A percentile compares a stretch with the other conserved stretches of the same genome.
Evolutionary conservation across 2,113 vertebrate species (phyloP).

Genomic region (Chrysemys picta): DNA sequence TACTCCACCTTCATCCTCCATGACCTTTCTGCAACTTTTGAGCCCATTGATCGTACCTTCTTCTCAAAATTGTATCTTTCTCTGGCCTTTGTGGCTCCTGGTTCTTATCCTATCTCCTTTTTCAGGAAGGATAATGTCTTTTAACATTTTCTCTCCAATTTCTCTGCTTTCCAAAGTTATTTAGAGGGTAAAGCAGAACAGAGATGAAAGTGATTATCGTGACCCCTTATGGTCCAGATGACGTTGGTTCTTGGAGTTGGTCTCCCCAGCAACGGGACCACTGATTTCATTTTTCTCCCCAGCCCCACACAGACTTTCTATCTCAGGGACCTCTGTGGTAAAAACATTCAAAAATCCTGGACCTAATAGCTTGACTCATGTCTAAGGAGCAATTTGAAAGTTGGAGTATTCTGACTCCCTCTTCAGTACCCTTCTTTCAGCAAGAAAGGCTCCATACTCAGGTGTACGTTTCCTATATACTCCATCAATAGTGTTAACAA

Average conservation of each 20-base stretch:
- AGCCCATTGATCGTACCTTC: rapidly evolving
- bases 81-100: not conserved
- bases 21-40: not conserved
- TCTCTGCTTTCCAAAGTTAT: not conserved
- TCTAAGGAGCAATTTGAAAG: not conserved
- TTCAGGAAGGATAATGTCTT: not conserved
- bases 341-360: not conserved
- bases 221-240: not conserved
- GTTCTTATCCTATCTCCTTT: not conserved
- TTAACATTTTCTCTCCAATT: not conserved
- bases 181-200: not conserved
- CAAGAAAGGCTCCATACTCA: not conserved
- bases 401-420: not conserved
- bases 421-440: not conserved
- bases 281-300: not conserved
- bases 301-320: not conserved
- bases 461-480: not conserved
- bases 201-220: not conserved
- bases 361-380: rapidly evolving
- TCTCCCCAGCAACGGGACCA: not conserved
- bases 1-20: not conserved
- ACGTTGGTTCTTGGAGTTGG: not conserved
- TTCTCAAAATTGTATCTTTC: not conserved
- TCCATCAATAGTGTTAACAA: not conserved
- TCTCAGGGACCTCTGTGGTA: not conserved